Percentiles rank a stretch among this genome's conserved stretches.
These are phyloP conservation scores for Holacanthus passer DNA, from an alignment of 2,113 vertebrate species.

Conservation along the genomic window DNA sequence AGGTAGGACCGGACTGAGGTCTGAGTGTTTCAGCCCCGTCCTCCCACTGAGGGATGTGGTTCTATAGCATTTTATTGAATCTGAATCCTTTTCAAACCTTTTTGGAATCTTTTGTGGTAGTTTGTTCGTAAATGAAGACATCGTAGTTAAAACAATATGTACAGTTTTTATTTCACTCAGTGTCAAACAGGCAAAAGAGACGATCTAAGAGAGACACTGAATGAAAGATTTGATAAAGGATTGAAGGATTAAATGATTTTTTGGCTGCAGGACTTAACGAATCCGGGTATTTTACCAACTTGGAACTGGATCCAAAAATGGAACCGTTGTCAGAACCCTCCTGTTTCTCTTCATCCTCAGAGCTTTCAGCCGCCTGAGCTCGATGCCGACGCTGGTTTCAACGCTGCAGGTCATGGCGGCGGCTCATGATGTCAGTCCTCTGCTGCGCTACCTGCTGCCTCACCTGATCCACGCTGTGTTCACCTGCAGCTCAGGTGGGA, in stretches of 20 bases:
- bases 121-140: background rate
- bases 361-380: slow-evolving; percentile 84
- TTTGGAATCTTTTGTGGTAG: background rate
- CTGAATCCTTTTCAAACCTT: background rate
- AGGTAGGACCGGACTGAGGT: slow-evolving; percentile 81
- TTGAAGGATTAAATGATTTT: too few relatives aligned
- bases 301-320: too few relatives aligned
- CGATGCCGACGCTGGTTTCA: slow-evolving; percentile 80
- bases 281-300: too few relatives aligned
- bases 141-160: too few relatives aligned
- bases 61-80: too few relatives aligned
- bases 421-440: slow-evolving; percentile 86
- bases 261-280: too few relatives aligned
- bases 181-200: too few relatives aligned
- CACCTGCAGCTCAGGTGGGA: slow-evolving; percentile 68
- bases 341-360: slow-evolving; percentile 71
- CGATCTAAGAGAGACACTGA: too few relatives aligned
- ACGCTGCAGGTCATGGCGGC: slow-evolving; percentile 86
- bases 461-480: slow-evolving; percentile 83
- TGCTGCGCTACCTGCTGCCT: slow-evolving; percentile 91
- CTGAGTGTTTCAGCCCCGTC: background rate
- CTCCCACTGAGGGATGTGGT: too few relatives aligned
- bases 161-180: too few relatives aligned
- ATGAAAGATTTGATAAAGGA: too few relatives aligned
- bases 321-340: too few relatives aligned